These are phyloP conservation scores for Sminthopsis crassicaudata DNA, from an alignment of 2,113 vertebrate species.

Conservation along the genomic window DNA sequence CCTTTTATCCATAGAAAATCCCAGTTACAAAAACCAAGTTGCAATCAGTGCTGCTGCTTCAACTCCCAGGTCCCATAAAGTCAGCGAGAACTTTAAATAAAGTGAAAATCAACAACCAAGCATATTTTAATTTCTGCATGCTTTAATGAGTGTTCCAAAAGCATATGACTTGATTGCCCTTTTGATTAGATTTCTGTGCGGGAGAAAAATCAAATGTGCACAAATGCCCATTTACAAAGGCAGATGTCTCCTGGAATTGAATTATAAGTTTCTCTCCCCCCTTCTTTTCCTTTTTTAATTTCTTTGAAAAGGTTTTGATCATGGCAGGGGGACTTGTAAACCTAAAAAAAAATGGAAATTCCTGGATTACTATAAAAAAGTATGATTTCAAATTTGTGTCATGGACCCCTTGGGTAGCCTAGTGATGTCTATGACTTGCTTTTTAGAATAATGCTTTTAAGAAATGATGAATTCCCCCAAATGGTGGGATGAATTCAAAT, in stretches of 20 bases:
- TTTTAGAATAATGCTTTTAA: background rate
- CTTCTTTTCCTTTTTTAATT: background rate
- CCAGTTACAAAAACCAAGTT: background rate
- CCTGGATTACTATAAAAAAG: background rate
- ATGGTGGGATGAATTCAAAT: background rate
- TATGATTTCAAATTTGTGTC: background rate
- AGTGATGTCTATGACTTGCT: background rate
- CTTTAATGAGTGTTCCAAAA: conserved; percentile 3
- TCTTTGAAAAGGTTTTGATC: background rate
- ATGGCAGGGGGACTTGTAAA: background rate
- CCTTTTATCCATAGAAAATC: background rate
- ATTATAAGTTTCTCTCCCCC: background rate
- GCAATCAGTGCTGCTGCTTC: background rate
- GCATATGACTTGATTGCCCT: background rate
- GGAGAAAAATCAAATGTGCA: background rate
- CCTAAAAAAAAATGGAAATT: background rate
- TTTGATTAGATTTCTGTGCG: background rate
- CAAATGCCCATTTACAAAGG: background rate
- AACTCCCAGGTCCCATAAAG: background rate
- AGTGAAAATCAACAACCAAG: background rate
- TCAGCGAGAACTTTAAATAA: background rate
- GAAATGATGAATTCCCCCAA: background rate
- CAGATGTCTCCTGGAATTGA: background rate
- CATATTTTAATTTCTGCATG: background rate
- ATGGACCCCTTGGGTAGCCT: background rate